These are phyloP conservation scores for Andrena minutula DNA, from an alignment of 2,888 invertebrate genomes.

Conservation along the genomic window DNA sequence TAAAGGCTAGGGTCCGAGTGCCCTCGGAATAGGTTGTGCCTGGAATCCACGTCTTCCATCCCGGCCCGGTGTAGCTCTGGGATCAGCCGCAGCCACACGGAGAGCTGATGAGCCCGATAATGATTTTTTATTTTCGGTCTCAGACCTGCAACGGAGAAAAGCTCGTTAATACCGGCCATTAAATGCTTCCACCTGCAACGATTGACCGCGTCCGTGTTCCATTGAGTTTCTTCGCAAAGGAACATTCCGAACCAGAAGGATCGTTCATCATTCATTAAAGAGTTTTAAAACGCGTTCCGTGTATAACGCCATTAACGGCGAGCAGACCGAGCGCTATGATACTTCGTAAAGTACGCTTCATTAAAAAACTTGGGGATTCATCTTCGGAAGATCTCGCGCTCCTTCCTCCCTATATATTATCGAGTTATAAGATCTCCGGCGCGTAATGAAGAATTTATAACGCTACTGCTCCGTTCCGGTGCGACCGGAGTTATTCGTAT, in stretches of 20 bases:
- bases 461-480: background rate
- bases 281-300: constrained; percentile 42
- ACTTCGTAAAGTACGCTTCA: constrained; percentile 43
- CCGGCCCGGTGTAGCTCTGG: constrained; percentile 95
- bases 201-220: background rate
- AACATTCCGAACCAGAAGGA: constrained; percentile 3
- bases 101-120: constrained; percentile 97
- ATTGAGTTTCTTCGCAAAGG: background rate
- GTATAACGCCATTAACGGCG: constrained; percentile 39
- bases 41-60: constrained; percentile 94
- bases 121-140: constrained; percentile 96
- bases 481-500: constrained; percentile 26
- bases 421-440: constrained; percentile 24
- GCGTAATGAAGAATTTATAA: constrained; percentile 46
- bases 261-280: constrained; percentile 37
- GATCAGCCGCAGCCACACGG: constrained; percentile 97
- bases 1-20: constrained; percentile 95
- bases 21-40: constrained; percentile 95
- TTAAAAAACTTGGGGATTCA: constrained; percentile 51
- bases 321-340: constrained; percentile 18
- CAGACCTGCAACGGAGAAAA: constrained; percentile 88
- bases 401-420: constrained; percentile 25
- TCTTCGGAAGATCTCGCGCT: constrained; percentile 27
- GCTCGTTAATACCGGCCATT: too few relatives aligned
- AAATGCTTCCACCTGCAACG: background rate